Evolutionary conservation across 2,797 vertebrate genomes (phyloP), one percentile per base, ranked within the genome.

Genomic region (Lithobates pipiens): DNA sequence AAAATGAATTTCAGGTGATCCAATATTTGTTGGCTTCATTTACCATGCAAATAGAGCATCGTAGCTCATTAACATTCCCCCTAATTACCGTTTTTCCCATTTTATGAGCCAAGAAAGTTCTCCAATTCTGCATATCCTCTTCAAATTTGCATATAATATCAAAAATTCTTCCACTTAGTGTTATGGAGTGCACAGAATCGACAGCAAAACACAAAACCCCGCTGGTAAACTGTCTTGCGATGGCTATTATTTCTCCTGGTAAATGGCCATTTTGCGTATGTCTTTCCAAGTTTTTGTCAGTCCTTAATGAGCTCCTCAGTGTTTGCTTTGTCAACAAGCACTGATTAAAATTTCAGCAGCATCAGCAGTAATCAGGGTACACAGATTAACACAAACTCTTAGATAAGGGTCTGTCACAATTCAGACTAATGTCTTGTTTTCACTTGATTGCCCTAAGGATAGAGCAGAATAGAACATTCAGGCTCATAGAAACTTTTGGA

Each of bases 61-160:
- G 16, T 36, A 29, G 25, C 65, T 85, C 77, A 80, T 85, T 85
- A 75, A 36, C 42, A 75, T 85, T 57, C 44, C 54, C 54, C 34
- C 72, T 85, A 85, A 85, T 85, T 85, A 80, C 68, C 68, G 72
- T 70, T 80, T 74, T 61, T 68, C 54, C 72, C 32, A 69, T 68
- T 85, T 80, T 61, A 29, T 50, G 77, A 74, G 70, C 76, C 70
- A 74, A 80, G 42, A 79, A 80, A 44, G 57, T 69, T 75, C 84
- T 85, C 32, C 63, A 42, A 39, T 68, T 85, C 34, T 80, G 77
- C n/a, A 57, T 32, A 85, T 36, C 71, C 61, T 57, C 72, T 75
- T 85, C 42, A 67, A 15, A 75, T 85, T 85, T 85, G 71, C 84
- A 80, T 80, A 50, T 75, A 61, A 74, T 80, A 78, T 50, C 65